A percentile compares a stretch with the other conserved stretches of the same genome.
These are phyloP conservation scores for Adineta ricciae DNA, from an alignment of 2,888 invertebrate species.

Conservation along the genomic window DNA sequence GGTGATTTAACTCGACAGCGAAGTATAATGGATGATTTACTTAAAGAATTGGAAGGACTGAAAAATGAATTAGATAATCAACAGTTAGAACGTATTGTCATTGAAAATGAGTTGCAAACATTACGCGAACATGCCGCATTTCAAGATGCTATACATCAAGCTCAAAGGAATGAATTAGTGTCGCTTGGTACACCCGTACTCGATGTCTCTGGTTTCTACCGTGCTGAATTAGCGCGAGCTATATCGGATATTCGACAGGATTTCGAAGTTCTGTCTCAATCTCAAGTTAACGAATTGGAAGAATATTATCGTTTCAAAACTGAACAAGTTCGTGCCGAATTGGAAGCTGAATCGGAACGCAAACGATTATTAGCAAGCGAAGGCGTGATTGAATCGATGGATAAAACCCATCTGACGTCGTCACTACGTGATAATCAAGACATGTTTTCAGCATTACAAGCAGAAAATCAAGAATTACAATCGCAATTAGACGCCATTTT, in stretches of 20 bases:
- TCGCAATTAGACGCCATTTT: constrained; percentile 23
- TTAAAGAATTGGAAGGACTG: constrained; percentile 29
- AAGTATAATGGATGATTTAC: constrained; percentile 15
- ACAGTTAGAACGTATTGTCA: constrained; percentile 18
- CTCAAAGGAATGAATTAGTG: constrained; percentile 25
- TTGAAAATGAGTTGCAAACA: constrained; percentile 34
- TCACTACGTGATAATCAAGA: constrained; percentile 16
- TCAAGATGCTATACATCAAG: constrained; percentile 25
- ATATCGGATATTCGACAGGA: constrained; percentile 30
- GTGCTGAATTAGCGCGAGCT: constrained; percentile 26
- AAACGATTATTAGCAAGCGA: constrained; percentile 24
- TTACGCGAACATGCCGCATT: constrained; percentile 31
- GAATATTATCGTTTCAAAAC: constrained; percentile 30
- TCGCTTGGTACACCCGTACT: background rate
- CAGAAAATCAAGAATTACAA: constrained; percentile 13
- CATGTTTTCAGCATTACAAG: constrained; percentile 14
- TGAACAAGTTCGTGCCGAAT: constrained; percentile 28
- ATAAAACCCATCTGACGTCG: constrained; percentile 10
- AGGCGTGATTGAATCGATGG: background rate
- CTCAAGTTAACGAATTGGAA: constrained; percentile 28
- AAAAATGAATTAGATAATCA: constrained; percentile 28
- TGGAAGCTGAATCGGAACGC: constrained; percentile 23
- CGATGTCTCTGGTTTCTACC: constrained; percentile 27
- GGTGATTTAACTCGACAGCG: constrained; percentile 21
- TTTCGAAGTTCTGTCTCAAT: constrained; percentile 26